These are phyloP conservation scores for Pagrus major DNA, from an alignment of 2,113 vertebrate genomes.

Conservation along the genomic window DNA sequence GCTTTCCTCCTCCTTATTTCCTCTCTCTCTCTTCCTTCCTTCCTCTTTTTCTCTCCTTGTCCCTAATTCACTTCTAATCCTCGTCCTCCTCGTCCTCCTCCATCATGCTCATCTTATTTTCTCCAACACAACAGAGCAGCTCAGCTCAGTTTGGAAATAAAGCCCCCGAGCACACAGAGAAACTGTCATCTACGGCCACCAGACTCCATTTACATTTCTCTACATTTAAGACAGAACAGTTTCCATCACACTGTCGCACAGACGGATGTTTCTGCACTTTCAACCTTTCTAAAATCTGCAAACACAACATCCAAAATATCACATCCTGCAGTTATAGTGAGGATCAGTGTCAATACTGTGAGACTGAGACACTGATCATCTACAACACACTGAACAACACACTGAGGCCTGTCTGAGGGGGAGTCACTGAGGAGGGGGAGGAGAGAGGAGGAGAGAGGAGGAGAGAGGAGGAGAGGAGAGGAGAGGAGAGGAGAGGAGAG, in stretches of 20 bases:
- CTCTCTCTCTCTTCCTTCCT: neutral
- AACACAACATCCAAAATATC: no score
- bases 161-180: neutral
- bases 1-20: neutral
- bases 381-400: conserved; percentile 1
- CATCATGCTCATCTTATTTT: neutral
- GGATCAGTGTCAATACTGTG: neutral
- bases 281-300: no score
- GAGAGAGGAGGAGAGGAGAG: neutral
- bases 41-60: neutral
- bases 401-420: neutral
- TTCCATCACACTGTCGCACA: neutral
- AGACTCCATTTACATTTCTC: conserved; percentile 11
- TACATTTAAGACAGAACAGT: neutral
- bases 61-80: conserved; percentile 9
- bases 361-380: conserved; percentile 3
- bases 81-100: neutral
- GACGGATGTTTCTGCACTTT: no score
- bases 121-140: neutral
- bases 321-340: no score
- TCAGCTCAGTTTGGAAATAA: neutral
- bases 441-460: neutral
- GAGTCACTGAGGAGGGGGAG: conserved; percentile 29
- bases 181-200: neutral
- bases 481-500: neutral